Percentiles rank a stretch among this genome's conserved stretches.
These are phyloP conservation scores for Betta splendens DNA, from an alignment of 2,797 vertebrate genomes.

Conservation along the genomic window DNA sequence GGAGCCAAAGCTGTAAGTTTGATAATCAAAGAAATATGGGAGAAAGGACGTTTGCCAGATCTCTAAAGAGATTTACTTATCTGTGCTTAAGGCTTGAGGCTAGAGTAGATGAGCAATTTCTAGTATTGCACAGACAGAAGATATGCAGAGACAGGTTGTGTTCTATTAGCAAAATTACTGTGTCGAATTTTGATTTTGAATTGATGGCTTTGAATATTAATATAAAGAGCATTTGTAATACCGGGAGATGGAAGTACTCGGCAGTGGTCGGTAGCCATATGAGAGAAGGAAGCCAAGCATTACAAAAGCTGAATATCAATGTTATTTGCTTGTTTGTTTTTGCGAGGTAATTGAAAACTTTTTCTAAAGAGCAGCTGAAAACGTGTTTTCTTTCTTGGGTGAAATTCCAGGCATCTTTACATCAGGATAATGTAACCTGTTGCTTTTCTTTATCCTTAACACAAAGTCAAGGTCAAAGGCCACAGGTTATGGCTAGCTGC, in stretches of 20 bases:
- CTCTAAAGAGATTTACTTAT: no score
- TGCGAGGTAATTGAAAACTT: not conserved
- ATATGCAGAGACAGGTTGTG: conserved; percentile 1
- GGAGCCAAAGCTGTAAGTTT: no score
- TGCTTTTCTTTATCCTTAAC: conserved; percentile 27
- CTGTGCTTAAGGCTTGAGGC: no score
- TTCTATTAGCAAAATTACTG: conserved; percentile 3
- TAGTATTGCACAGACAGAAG: no score
- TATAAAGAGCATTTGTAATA: conserved; percentile 3
- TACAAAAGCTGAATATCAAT: conserved; percentile 15
- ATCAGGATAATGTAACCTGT: conserved; percentile 51
- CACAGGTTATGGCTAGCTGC: conserved; percentile 51
- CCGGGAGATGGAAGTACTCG: conserved; percentile 1
- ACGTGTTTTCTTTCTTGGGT: no score
- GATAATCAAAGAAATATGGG: no score
- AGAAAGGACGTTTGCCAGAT: no score
- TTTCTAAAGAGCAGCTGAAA: conserved; percentile 13
- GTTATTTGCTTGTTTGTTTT: no score
- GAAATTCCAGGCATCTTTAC: conserved; percentile 12
- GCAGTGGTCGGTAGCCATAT: not conserved
- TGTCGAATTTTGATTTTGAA: no score
- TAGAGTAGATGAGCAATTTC: no score
- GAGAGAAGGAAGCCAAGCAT: conserved; percentile 1
- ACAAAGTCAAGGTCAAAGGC: conserved; percentile 60
- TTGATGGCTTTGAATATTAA: conserved; percentile 16